These are phyloP conservation scores for Sminthurinus signatus DNA, from an alignment of 1,140 invertebrate genomes.

Conservation along the genomic window DNA sequence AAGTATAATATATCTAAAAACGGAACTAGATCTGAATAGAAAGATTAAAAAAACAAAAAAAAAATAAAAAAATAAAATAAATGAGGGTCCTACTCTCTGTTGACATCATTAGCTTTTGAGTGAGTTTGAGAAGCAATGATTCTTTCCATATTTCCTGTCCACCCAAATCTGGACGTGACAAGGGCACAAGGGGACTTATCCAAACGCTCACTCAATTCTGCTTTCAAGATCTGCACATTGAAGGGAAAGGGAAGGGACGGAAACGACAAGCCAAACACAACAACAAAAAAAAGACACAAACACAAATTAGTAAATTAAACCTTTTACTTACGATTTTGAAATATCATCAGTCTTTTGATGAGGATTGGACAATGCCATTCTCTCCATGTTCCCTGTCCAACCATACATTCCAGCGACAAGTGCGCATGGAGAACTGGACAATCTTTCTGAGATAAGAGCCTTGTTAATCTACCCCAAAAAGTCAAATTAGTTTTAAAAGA, in stretches of 20 bases:
- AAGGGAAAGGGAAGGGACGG: too few relatives aligned
- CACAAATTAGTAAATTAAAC: not conserved
- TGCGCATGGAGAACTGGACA: slow-evolving; percentile 90
- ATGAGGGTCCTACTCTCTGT: slow-evolving; percentile 51
- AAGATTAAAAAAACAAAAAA: too few relatives aligned
- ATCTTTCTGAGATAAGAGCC: slow-evolving; percentile 78
- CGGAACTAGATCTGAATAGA: too few relatives aligned
- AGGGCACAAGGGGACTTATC: slow-evolving; percentile 59
- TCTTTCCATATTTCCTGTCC: slow-evolving; percentile 67
- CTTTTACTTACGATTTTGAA: slow-evolving; percentile 58
- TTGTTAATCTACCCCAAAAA: slow-evolving; percentile 57
- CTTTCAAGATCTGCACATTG: slow-evolving; percentile 54
- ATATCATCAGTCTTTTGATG: slow-evolving; percentile 94
- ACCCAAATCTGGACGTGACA: slow-evolving; percentile 59
- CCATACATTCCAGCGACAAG: slow-evolving; percentile 94
- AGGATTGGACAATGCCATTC: slow-evolving; percentile 90
- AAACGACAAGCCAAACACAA: too few relatives aligned
- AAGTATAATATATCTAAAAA: too few relatives aligned
- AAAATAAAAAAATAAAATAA: slow-evolving; percentile 7
- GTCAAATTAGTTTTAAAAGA: too few relatives aligned
- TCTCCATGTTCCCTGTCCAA: slow-evolving; percentile 99
- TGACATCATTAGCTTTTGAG: slow-evolving; percentile 58
- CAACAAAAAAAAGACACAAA: too few relatives aligned
- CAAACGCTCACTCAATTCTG: slow-evolving; percentile 56
- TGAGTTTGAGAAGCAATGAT: slow-evolving; percentile 63